Percentiles rank a stretch among this genome's conserved stretches.
Evolutionary conservation across 2,113 vertebrate species (phyloP).

Genomic region (human (Homo sapiens)): DNA sequence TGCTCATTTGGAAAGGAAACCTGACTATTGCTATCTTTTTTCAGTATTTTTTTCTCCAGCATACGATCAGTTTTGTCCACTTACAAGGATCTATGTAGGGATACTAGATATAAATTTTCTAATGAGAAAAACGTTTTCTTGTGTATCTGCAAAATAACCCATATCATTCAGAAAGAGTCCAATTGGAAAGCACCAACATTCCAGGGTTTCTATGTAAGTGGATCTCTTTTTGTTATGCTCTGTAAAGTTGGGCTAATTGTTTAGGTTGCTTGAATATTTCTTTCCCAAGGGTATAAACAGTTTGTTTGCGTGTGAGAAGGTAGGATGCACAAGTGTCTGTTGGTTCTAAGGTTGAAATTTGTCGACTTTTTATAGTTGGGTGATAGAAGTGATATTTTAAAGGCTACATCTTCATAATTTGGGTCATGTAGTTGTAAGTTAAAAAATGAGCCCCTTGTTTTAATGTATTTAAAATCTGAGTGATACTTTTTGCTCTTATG

Average conservation of each 20-base stretch:
- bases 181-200: background rate
- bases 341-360: background rate
- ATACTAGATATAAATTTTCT: background rate
- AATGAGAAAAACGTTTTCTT: background rate
- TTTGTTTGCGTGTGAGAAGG: background rate
- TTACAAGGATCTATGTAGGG: background rate
- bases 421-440: background rate
- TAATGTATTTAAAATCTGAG: conserved; percentile 8
- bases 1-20: background rate
- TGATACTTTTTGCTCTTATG: background rate
- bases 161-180: background rate
- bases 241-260: background rate
- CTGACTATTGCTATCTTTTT: background rate
- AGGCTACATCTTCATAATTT: background rate
- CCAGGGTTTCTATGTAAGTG: background rate
- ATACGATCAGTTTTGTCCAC: background rate
- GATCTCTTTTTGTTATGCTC: background rate
- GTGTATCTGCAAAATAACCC: background rate
- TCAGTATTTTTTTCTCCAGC: background rate
- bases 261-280: background rate
- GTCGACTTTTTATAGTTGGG: background rate
- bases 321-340: background rate
- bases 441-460: background rate
- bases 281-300: background rate
- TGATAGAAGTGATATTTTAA: background rate